Evolutionary conservation across 2,113 vertebrate species (phyloP).

Genomic region (Clupea harengus): DNA sequence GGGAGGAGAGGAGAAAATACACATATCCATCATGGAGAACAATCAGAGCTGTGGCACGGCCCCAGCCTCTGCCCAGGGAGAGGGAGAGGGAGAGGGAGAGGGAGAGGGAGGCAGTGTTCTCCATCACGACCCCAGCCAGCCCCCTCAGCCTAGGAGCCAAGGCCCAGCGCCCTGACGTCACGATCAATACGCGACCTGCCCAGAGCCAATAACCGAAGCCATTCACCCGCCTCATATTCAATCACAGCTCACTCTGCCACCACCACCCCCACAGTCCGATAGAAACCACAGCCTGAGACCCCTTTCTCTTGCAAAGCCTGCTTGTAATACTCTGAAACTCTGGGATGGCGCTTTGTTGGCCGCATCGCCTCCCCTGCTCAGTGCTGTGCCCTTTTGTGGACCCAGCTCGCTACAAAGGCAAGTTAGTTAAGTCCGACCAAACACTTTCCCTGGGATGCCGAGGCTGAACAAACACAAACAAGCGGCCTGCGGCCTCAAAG

Average conservation of each 20-base stretch:
- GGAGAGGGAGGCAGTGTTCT: neutral
- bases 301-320: neutral
- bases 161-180: neutral
- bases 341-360: constrained; percentile 18
- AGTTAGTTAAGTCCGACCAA: constrained; percentile 20
- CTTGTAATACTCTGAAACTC: constrained; percentile 20
- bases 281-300: neutral
- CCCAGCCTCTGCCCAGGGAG: constrained; percentile 23
- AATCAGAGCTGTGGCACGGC: constrained; percentile 32
- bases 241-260: constrained; percentile 1
- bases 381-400: neutral
- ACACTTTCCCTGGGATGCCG: constrained; percentile 41
- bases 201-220: neutral
- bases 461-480: constrained; percentile 28
- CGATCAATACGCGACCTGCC: constrained; percentile 26
- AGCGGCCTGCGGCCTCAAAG: neutral
- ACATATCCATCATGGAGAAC: constrained; percentile 44
- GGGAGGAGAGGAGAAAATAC: constrained; percentile 25
- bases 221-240: neutral
- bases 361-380: neutral
- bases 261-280: neutral
- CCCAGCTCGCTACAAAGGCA: neutral
- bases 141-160: neutral
- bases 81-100: constrained; percentile 22
- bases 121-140: constrained; percentile 7